These are phyloP conservation scores for Actinia tenebrosa DNA, from an alignment of 64 coral and sea anemone genomes.

Conservation along the genomic window DNA sequence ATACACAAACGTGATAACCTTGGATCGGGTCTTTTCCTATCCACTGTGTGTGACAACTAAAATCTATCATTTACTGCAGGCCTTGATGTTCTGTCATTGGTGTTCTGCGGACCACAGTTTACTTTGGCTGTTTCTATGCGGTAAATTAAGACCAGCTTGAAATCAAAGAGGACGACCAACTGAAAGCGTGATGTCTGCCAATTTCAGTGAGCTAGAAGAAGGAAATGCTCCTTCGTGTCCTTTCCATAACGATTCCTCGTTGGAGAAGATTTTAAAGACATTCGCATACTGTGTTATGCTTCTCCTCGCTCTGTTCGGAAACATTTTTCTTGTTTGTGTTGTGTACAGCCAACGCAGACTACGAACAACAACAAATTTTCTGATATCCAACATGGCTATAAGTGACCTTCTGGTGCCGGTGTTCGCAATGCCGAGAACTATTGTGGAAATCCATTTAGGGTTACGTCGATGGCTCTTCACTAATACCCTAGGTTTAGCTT, in stretches of 20 bases:
- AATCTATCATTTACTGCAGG: neutral
- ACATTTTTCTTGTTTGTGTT: constrained; percentile 23
- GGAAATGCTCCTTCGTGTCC: neutral
- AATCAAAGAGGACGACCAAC: neutral
- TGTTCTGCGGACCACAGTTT: neutral
- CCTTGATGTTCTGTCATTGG: neutral
- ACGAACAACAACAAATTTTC: constrained; percentile 31
- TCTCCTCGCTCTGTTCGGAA: constrained; percentile 20
- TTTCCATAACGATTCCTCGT: neutral
- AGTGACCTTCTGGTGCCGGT: constrained; percentile 21
- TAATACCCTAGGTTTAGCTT: neutral
- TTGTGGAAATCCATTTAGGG: neutral
- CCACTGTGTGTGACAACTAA: neutral
- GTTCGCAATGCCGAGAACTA: constrained; percentile 20
- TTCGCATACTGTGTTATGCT: constrained; percentile 22
- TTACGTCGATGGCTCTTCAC: constrained; percentile 19
- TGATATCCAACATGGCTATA: constrained; percentile 42
- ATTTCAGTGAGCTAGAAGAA: neutral
- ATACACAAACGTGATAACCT: neutral
- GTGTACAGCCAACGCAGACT: constrained; percentile 21
- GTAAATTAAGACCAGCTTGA: neutral
- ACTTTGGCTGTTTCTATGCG: neutral
- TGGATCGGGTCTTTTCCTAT: neutral
- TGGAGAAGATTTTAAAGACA: constrained; percentile 31
- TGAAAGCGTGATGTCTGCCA: neutral